Conservation (phyloP, 2,797 vertebrate genomes). For the Harpagifer antarcticus region DNA sequence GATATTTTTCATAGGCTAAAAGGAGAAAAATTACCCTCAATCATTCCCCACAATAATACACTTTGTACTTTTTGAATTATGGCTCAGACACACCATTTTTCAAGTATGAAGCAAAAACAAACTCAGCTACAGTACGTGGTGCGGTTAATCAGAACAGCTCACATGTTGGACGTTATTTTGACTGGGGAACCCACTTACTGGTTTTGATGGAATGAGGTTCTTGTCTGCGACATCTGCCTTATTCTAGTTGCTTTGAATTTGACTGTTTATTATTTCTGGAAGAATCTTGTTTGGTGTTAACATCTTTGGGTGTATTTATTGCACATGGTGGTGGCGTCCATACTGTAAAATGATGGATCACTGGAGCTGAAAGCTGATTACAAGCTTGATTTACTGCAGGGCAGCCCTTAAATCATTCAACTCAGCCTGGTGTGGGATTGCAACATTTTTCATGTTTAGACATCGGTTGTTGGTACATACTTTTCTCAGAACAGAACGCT, state of each 20-base stretch:
- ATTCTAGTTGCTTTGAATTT: slow-evolving; percentile 77
- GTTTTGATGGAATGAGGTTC: slow-evolving; percentile 94
- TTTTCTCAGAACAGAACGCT: slow-evolving; percentile 60
- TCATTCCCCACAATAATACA: slow-evolving; percentile 75
- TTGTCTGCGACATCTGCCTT: slow-evolving; percentile 83
- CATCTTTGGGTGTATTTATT: slow-evolving; percentile 86
- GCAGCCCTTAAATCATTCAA: slow-evolving; percentile 99
- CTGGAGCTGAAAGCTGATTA: slow-evolving; percentile 99
- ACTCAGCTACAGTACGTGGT: slow-evolving; percentile 57
- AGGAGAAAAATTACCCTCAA: slow-evolving; percentile 71
- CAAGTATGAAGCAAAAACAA: slow-evolving; percentile 77
- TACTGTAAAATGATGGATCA: slow-evolving; percentile 95
- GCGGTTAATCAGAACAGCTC: slow-evolving; percentile 75
- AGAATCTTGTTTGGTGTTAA: slow-evolving; percentile 84
- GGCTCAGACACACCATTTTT: slow-evolving; percentile 67
- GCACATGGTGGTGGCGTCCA: slow-evolving; percentile 82
- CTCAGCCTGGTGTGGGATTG: slow-evolving; percentile 96
- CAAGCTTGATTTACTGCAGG: slow-evolving; percentile 99
- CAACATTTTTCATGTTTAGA: slow-evolving; percentile 96
- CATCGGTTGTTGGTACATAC: slow-evolving; percentile 88
- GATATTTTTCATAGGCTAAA: slow-evolving; percentile 68
- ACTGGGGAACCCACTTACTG: slow-evolving; percentile 78
- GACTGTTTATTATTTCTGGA: slow-evolving; percentile 83
- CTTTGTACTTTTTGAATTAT: slow-evolving; percentile 79
- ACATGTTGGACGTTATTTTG: slow-evolving; percentile 76